A percentile compares a stretch with the other conserved stretches of the same genome.
phyloP scores from a whole-genome alignment of 92 coral and sea anemone genomes.

The Galaxea fascicularis region DNA sequence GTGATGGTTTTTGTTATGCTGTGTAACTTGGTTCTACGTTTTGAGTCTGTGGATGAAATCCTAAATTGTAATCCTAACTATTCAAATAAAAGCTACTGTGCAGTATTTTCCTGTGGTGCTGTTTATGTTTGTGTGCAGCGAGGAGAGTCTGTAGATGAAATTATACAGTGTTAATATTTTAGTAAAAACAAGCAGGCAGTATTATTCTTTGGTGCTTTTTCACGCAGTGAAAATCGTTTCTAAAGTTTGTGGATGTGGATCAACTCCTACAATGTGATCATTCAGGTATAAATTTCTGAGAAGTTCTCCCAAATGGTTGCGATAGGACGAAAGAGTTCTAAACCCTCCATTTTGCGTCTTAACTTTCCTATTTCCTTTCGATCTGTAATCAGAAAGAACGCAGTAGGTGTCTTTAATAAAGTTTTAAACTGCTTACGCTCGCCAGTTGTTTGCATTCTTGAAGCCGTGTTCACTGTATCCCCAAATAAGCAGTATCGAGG shows the following conservation, averaged over 20 bases:
- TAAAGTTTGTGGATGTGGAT: too few relatives aligned
- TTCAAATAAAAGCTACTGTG: background rate
- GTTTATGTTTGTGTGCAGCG: background rate
- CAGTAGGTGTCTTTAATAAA: background rate
- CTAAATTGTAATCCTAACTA: background rate
- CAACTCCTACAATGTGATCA: too few relatives aligned
- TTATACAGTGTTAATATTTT: too few relatives aligned
- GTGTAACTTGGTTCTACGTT: background rate
- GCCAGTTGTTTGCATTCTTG: constrained; percentile 73
- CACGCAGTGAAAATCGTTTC: too few relatives aligned
- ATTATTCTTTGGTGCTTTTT: too few relatives aligned
- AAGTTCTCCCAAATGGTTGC: too few relatives aligned
- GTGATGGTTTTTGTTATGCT: background rate
- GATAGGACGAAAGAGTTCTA: too few relatives aligned
- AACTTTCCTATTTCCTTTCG: background rate
- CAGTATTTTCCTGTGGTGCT: background rate
- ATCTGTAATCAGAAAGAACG: background rate
- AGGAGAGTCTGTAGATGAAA: too few relatives aligned
- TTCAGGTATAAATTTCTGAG: too few relatives aligned
- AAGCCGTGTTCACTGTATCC: constrained; percentile 69
- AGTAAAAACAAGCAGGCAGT: too few relatives aligned
- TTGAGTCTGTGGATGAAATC: background rate
- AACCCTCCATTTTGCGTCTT: too few relatives aligned
- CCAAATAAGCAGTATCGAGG: constrained; percentile 74
- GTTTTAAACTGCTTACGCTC: constrained; percentile 35